Evolutionary conservation across 1,140 invertebrate genomes (phyloP).

Genomic region (Hylaeus volcanicus): DNA sequence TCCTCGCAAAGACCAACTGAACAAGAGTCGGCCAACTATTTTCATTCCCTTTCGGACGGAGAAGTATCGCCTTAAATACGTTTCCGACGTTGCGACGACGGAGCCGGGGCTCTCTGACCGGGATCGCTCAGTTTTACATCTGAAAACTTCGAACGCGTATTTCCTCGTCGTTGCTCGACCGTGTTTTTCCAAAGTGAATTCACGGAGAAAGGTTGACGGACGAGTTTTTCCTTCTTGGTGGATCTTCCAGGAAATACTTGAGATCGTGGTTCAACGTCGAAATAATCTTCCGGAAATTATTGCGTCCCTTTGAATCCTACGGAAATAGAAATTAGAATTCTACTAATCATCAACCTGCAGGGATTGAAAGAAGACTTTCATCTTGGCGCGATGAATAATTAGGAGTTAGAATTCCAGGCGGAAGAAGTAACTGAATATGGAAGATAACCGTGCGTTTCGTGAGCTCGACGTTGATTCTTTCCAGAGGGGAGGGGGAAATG

Average conservation of each 20-base stretch:
- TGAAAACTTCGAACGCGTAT: not conserved
- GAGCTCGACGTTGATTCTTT: too few species aligned
- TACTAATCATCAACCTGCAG: not conserved
- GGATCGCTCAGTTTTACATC: not conserved
- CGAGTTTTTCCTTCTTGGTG: not conserved
- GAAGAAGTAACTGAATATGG: not conserved
- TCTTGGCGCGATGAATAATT: not conserved
- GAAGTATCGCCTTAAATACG: slow-evolving; percentile 26
- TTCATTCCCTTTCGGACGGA: not conserved
- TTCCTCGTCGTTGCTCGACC: not conserved
- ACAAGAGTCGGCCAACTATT: slow-evolving; percentile 2
- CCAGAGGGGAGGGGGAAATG: too few species aligned
- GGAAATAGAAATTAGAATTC: not conserved
- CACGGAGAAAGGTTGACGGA: not conserved
- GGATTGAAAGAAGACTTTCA: not conserved
- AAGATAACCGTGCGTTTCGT: not conserved
- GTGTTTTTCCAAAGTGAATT: slow-evolving; percentile 10
- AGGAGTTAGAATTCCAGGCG: not conserved
- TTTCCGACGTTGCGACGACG: not conserved
- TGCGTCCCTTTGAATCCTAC: not conserved
- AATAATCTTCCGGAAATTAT: not conserved
- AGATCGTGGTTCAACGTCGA: not conserved
- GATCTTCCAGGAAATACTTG: not conserved
- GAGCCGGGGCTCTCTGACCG: not conserved
- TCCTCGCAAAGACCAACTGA: slow-evolving; percentile 5